phyloP scores from a whole-genome alignment of 2,113 vertebrate species.

The Cinclus cinclus region DNA sequence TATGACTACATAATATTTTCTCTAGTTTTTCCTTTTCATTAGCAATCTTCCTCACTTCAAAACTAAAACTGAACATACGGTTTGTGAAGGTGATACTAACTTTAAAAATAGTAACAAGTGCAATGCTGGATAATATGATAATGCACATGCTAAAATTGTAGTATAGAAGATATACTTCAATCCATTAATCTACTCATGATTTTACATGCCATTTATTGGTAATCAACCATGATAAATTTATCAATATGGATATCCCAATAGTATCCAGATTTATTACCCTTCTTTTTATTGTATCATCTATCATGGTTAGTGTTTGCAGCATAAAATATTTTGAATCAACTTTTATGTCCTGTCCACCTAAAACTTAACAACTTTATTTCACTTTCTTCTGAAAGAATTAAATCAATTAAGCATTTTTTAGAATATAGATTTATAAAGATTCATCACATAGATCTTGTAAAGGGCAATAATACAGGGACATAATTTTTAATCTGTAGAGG shows the following conservation, averaged over 20 bases:
- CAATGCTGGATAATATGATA: background rate
- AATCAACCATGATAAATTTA: background rate
- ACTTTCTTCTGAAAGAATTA: background rate
- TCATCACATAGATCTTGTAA: background rate
- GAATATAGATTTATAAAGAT: background rate
- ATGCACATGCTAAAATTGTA: background rate
- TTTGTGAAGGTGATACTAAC: background rate
- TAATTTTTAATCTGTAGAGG: background rate
- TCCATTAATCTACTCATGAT: background rate
- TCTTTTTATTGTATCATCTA: background rate
- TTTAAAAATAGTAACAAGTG: background rate
- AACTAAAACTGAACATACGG: accelerated
- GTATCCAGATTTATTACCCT: background rate
- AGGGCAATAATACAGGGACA: background rate
- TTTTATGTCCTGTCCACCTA: background rate
- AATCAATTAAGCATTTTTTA: background rate
- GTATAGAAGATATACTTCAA: background rate
- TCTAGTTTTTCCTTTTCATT: background rate
- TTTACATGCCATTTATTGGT: background rate
- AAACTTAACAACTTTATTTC: background rate
- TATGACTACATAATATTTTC: background rate
- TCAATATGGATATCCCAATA: background rate
- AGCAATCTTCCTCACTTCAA: background rate
- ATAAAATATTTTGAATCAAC: background rate
- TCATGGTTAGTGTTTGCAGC: background rate